Base-by-base conservation (phyloP, 2,797 vertebrate genomes). In the Graptemys geographica region DNA sequence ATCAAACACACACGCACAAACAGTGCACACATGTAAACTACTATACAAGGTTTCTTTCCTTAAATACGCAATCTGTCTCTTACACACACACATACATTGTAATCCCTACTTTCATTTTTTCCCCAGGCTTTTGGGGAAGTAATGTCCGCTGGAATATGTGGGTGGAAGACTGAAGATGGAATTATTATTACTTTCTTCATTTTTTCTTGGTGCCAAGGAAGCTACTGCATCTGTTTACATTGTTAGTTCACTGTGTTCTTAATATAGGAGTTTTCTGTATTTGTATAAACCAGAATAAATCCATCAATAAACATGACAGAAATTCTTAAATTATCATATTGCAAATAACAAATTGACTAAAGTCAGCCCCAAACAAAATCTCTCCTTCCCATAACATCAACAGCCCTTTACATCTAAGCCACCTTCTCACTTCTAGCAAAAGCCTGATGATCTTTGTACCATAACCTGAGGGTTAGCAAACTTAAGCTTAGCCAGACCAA, bases 291-390 rank as follows among this genome's bases (percentile, higher is more conserved):
- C 51, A 9, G 55, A 62, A 23, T 51, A 52, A 9, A 62, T 65
- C 57, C 87, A 87, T 69, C 72, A 79, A 55, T 72, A 69, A 90
- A 28, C 84, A 87, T 81, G 37, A 6, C 74, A 92, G 49, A 52
- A 59, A 72, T 88, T 76, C 95, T 95, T 95, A 96, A 92, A 96
- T 96, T 96, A 94, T 81, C 88, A n/a, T 91, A 72, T 93, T 92
- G 89, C 96, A 84, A 57, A 37, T 51, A 91, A 86, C 65, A 92
- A 94, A 96, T 87, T 93, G 95, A 86, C 90, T 96, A 89, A 95
- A 96, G 90, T 95, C 94, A 91, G 84, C 74, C 78, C 91, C 93
- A 81, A 87, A 82, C 90, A 94, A 84, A 94, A 84, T 41, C 21
- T 41, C 23, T 74, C 41, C 65, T 78, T 87, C 76, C 47, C 37